Evolutionary conservation across 2,113 vertebrate species (phyloP), one percentile per base, ranked within the genome.

Genomic region (Xenopus borealis): DNA sequence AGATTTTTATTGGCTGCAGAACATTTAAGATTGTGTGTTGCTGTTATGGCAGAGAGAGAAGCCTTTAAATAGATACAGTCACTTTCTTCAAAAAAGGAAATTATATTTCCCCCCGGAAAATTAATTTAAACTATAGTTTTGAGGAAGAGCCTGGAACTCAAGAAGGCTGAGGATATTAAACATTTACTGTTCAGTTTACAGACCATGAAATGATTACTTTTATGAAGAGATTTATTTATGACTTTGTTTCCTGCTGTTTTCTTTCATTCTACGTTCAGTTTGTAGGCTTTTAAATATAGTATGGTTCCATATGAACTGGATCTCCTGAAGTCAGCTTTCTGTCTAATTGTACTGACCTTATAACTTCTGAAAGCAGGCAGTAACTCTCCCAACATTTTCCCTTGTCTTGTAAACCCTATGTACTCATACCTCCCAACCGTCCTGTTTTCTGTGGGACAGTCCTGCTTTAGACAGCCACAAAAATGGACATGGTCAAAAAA

Each of bases 151-250:
- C 53, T 55, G 17, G 14, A 55, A 55, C 17, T 16, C 17, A 8
- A n/a, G 17, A 55, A 16, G 2, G 17, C 53, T 55, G 53, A 55
- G 47, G 53, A 55, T 55, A 55, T 55, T 55, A 55, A 55, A 55
- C 53, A 55, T 55, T 55, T 55, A 55, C 18, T 55, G 53, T 55
- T 55, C 53, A 55, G 53, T 55, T 55, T 55, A 55, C 53, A 55
- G 53, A 55, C 53, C 53, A 55, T 55, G 53, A 55, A 55, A 55
- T 55, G 2, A 55, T 55, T 55, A 55, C 53, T n/a, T 55, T 55
- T 55, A n/a, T n/a, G 14, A 12, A 16, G 53, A 17, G 18, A 55
- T 55, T n/a, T 55, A 55, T 55, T 55, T 55, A 55, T 55, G 53
- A 4, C 17, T 55, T n/a, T 55, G 53, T 55, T n/a, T n/a, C 17